Conservation (phyloP, 2,888 invertebrate genomes). For the Synergus itoensis region DNA sequence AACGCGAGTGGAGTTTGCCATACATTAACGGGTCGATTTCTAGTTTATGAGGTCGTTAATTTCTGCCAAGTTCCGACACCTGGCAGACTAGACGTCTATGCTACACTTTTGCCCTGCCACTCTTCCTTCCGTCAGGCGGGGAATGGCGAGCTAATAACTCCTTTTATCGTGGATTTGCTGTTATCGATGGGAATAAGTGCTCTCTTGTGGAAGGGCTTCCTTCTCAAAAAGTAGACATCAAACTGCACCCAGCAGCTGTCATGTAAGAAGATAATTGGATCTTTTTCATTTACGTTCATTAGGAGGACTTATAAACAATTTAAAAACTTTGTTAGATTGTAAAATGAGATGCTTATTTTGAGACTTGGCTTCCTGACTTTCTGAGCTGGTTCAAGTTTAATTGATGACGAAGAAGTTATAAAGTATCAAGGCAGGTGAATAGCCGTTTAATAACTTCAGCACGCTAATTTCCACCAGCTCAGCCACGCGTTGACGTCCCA, state of each 20-base stretch:
- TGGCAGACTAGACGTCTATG: conserved; percentile 20
- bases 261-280: background rate
- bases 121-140: conserved; percentile 52
- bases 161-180: background rate
- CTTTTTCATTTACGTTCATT: no score
- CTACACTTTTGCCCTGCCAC: background rate
- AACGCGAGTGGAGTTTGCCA: conserved; percentile 37
- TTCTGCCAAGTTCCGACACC: conserved; percentile 58
- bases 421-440: background rate
- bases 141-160: conserved; percentile 3
- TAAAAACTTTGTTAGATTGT: no score
- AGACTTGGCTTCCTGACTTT: background rate
- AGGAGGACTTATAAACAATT: no score
- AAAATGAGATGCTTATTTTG: background rate
- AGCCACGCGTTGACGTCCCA: background rate
- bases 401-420: background rate
- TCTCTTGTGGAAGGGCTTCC: background rate
- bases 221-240: background rate
- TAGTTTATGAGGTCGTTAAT: conserved; percentile 61
- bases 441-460: background rate
- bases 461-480: background rate
- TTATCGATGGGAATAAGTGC: background rate
- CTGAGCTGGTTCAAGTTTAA: background rate
- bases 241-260: background rate
- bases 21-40: conserved; percentile 54